Evolutionary conservation across 2,888 invertebrate genomes (phyloP).

Genomic region (Dioctria rufipes): DNA sequence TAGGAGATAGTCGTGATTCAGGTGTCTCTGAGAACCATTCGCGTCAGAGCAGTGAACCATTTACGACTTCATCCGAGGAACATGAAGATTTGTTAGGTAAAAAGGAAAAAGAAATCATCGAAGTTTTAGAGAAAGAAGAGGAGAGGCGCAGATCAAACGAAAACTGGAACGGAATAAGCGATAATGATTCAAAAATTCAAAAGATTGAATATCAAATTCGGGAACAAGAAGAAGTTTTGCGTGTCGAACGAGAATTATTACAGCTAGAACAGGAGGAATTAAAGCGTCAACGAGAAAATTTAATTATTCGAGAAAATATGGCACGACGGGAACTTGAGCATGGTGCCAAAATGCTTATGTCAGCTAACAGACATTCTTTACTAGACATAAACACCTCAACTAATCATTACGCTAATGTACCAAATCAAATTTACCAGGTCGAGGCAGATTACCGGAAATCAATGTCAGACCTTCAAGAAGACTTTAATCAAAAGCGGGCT

Average conservation of each 20-base stretch:
- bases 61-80: conserved; percentile 84
- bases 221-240: conserved; percentile 82
- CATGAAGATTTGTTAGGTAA: conserved; percentile 77
- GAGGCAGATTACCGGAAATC: conserved; percentile 74
- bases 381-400: conserved; percentile 75
- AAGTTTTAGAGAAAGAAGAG: conserved; percentile 77
- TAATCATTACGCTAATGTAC: conserved; percentile 70
- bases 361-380: conserved; percentile 74
- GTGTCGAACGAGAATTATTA: conserved; percentile 84
- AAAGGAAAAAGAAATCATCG: conserved; percentile 78
- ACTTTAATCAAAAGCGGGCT: conserved; percentile 61
- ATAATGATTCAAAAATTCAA: conserved; percentile 74
- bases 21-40: conserved; percentile 84
- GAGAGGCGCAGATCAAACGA: conserved; percentile 70
- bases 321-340: conserved; percentile 73
- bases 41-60: conserved; percentile 86
- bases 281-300: conserved; percentile 81
- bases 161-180: conserved; percentile 34
- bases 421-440: conserved; percentile 65
- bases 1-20: conserved; percentile 82
- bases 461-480: conserved; percentile 74
- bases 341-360: conserved; percentile 70
- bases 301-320: conserved; percentile 78
- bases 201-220: conserved; percentile 78
- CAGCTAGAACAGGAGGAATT: conserved; percentile 85